Percentiles rank a stretch among this genome's conserved stretches.
Evolutionary conservation across 1,140 invertebrate genomes (phyloP).

Genomic region (Bombus ignitus): DNA sequence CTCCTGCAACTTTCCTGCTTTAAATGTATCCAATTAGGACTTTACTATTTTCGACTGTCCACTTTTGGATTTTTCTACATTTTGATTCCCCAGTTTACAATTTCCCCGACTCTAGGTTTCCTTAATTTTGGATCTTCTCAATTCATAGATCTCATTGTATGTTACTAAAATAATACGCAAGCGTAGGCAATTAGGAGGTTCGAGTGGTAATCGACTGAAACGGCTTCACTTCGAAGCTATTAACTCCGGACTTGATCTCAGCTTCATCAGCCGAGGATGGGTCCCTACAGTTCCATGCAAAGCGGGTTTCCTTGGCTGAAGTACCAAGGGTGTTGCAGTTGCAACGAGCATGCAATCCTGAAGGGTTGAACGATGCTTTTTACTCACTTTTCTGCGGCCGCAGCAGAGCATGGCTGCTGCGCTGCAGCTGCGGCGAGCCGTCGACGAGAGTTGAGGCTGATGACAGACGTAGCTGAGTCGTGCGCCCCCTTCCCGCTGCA

Average conservation of each 20-base stretch:
- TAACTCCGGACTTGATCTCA: neutral
- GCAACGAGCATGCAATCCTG: slow-evolving; percentile 4
- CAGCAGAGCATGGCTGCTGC: slow-evolving; percentile 90
- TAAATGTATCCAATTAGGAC: no score
- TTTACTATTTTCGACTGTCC: no score
- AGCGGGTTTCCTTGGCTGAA: neutral
- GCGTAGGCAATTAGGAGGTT: no score
- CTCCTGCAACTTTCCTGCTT: no score
- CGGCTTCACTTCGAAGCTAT: neutral
- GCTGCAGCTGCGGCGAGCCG: slow-evolving; percentile 78
- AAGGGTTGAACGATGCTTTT: neutral
- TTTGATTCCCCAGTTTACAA: neutral
- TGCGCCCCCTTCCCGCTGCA: slow-evolving; percentile 79
- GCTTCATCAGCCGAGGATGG: no score
- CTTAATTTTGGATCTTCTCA: neutral
- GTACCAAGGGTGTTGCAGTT: neutral
- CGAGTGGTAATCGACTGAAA: neutral
- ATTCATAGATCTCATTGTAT: neutral
- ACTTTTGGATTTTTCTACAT: neutral
- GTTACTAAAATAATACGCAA: neutral
- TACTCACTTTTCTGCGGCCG: slow-evolving; percentile 91
- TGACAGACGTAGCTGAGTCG: slow-evolving; percentile 81
- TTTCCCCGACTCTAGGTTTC: neutral
- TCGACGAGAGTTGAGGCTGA: slow-evolving; percentile 77
- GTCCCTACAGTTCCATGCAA: neutral